These are phyloP conservation scores for Hypselothyrea guttata DNA, from an alignment of 2,888 invertebrate genomes.

Conservation along the genomic window DNA sequence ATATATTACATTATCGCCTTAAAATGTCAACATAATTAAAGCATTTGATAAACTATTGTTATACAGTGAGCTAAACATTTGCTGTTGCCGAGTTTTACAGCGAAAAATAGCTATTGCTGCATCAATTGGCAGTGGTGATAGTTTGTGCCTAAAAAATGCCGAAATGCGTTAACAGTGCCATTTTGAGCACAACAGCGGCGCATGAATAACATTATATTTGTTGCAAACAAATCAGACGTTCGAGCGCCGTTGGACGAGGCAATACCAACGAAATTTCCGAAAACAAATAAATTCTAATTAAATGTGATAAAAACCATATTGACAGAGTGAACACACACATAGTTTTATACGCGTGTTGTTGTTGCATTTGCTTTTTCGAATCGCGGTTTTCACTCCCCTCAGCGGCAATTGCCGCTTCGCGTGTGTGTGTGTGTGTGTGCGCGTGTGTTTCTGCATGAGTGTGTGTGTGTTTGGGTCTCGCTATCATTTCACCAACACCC, in stretches of 20 bases:
- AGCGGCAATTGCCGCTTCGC: slow-evolving; percentile 30
- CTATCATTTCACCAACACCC: slow-evolving; percentile 13
- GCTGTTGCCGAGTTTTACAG: too few species aligned
- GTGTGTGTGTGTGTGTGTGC: slow-evolving; percentile 2
- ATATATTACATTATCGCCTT: too few species aligned
- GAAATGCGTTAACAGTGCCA: slow-evolving; percentile 7
- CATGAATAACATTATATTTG: slow-evolving; percentile 13
- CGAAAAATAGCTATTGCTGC: too few species aligned
- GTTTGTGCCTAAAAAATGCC: slow-evolving; percentile 3
- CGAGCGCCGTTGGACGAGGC: slow-evolving; percentile 12
- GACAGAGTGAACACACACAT: slow-evolving; percentile 18
- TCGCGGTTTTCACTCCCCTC: slow-evolving; percentile 1
- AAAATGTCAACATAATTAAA: too few species aligned
- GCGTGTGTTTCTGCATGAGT: not conserved
- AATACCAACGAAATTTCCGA: not conserved
- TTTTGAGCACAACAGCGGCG: slow-evolving; percentile 20
- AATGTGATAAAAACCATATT: slow-evolving; percentile 1
- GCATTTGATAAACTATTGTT: too few species aligned
- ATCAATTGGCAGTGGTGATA: too few species aligned
- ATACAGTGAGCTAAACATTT: too few species aligned
- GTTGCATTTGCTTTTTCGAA: slow-evolving; percentile 5
- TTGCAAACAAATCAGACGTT: slow-evolving; percentile 32
- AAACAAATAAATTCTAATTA: not conserved
- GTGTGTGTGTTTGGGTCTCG: not conserved
- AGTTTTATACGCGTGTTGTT: slow-evolving; percentile 9